These are phyloP conservation scores for Penaeus indicus DNA, from an alignment of 1,140 invertebrate species.

Conservation along the genomic window DNA sequence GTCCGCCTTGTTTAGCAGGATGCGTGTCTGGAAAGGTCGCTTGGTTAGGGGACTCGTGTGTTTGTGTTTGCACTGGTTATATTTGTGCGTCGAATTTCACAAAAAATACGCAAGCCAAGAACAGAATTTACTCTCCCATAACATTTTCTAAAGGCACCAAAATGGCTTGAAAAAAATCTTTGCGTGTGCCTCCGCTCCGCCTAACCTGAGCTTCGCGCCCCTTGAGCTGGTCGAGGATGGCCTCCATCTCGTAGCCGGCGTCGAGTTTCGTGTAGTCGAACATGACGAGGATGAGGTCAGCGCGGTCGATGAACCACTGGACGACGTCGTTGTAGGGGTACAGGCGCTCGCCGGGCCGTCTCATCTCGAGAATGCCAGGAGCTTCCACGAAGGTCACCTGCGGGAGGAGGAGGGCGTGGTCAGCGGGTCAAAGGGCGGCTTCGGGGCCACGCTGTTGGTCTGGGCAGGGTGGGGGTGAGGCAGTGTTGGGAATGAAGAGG, in stretches of 20 bases:
- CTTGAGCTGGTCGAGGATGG: constrained; percentile 92
- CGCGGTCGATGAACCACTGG: constrained; percentile 96
- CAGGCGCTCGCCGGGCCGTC: constrained; percentile 91
- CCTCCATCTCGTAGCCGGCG: constrained; percentile 93
- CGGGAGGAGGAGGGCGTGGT: constrained; percentile 58
- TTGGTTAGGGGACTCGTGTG: not conserved
- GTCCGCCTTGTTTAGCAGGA: constrained; percentile 95
- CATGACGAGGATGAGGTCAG: constrained; percentile 93
- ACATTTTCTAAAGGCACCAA: too few relatives aligned
- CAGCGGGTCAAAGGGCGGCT: not conserved
- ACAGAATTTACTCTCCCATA: too few relatives aligned
- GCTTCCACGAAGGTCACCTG: constrained; percentile 97
- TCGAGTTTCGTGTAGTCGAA: constrained; percentile 96
- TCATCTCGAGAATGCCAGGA: constrained; percentile 93
- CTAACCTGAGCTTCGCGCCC: constrained; percentile 88
- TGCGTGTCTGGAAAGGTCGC: constrained; percentile 74
- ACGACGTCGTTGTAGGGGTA: constrained; percentile 96
- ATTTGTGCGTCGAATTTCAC: too few relatives aligned
- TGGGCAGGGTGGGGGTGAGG: not conserved
- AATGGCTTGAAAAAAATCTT: too few relatives aligned
- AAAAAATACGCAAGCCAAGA: too few relatives aligned
- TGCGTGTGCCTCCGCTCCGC: not conserved
- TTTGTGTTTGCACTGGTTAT: too few relatives aligned
- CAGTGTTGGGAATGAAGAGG: not conserved
- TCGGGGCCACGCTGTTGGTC: not conserved